These are phyloP conservation scores for Chelidonichthys spinosus DNA, from an alignment of 2,797 vertebrate species.

Conservation along the genomic window DNA sequence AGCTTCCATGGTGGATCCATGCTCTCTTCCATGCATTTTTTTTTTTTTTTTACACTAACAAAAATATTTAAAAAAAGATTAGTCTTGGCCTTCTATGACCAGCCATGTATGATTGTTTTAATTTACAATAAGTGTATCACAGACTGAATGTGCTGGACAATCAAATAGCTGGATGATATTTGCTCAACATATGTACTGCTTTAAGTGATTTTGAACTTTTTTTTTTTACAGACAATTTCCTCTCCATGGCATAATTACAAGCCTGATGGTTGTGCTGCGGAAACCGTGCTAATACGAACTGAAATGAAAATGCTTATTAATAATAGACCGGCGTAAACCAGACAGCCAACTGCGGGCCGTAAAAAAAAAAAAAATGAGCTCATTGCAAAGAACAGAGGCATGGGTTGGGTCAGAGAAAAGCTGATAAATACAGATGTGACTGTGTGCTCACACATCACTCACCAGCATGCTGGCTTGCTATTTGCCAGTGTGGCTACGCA, in stretches of 20 bases:
- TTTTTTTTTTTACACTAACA: neutral
- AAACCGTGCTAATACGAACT: slow-evolving; percentile 48
- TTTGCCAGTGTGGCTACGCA: slow-evolving; percentile 50
- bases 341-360: slow-evolving; percentile 42
- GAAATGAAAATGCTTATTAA: slow-evolving; percentile 61
- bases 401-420: slow-evolving; percentile 52
- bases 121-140: neutral
- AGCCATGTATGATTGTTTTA: neutral
- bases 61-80: too few relatives aligned
- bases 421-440: slow-evolving; percentile 71
- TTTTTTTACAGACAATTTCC: slow-evolving; percentile 18
- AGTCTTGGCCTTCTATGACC: neutral
- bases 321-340: slow-evolving; percentile 52
- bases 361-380: slow-evolving; percentile 52
- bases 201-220: slow-evolving; percentile 19
- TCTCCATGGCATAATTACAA: slow-evolving; percentile 37
- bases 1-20: slow-evolving; percentile 3
- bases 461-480: slow-evolving; percentile 34
- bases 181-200: neutral
- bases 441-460: slow-evolving; percentile 53
- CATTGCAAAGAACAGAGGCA: slow-evolving; percentile 41
- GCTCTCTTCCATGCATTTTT: neutral
- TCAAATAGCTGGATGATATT: slow-evolving; percentile 8
- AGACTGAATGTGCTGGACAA: neutral
- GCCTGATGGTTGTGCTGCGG: slow-evolving; percentile 17